phyloP scores from a whole-genome alignment of 2,113 vertebrate species.

The Spilogale gracilis region DNA sequence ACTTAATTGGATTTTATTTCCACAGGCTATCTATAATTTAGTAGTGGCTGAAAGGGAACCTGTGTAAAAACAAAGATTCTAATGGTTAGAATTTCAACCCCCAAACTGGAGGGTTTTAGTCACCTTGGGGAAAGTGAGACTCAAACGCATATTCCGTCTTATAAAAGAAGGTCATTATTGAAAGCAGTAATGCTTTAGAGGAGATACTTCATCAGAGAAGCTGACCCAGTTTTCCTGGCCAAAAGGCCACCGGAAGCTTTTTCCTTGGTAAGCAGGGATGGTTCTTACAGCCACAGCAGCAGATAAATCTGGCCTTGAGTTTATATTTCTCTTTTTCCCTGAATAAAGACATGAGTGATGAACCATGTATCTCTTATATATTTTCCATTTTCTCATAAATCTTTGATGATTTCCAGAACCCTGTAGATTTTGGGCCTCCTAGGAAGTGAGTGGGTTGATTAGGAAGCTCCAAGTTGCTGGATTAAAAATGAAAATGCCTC shows the following conservation, averaged over 20 bases:
- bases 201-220: background rate
- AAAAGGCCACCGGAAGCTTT: background rate
- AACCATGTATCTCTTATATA: background rate
- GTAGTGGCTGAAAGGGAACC: background rate
- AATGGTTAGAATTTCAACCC: background rate
- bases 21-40: background rate
- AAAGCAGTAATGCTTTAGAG: background rate
- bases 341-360: background rate
- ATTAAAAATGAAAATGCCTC: constrained; percentile 40
- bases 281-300: background rate
- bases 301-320: background rate
- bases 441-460: background rate
- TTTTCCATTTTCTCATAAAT: background rate
- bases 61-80: background rate
- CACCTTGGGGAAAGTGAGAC: background rate
- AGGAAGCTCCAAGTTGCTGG: background rate
- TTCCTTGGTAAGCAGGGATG: background rate
- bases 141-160: background rate
- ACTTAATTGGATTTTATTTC: background rate
- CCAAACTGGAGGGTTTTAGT: background rate
- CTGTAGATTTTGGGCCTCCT: background rate
- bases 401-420: constrained; percentile 15
- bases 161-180: background rate
- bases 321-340: background rate
- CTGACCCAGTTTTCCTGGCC: background rate